A percentile compares a stretch with the other conserved stretches of the same genome.
Conservation (phyloP, 2,888 invertebrate species). For the Cyaniris semiargus region DNA sequence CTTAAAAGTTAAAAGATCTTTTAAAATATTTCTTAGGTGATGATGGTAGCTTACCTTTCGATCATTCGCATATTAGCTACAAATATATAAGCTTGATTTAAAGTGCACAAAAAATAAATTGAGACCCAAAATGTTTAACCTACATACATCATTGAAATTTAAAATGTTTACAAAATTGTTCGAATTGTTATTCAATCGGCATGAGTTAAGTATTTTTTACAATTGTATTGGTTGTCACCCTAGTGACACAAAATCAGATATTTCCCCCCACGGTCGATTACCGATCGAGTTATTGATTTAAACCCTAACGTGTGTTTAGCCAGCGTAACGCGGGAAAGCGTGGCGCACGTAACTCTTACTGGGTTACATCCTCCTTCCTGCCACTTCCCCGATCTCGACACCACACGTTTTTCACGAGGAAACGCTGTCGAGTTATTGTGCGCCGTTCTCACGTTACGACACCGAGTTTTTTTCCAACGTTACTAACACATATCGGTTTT, state of each 20-base stretch:
- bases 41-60: too few relatives aligned
- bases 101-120: too few relatives aligned
- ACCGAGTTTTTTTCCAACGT: conserved; percentile 9
- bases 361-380: conserved; percentile 73
- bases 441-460: conserved; percentile 46
- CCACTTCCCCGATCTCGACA: conserved; percentile 38
- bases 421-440: conserved; percentile 49
- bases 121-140: too few relatives aligned
- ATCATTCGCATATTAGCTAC: too few relatives aligned
- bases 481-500: neutral
- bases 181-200: too few relatives aligned
- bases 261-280: neutral
- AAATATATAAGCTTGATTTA: too few relatives aligned
- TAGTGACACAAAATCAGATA: neutral
- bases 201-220: too few relatives aligned
- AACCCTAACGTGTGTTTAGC: conserved; percentile 10
- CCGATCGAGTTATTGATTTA: conserved; percentile 31
- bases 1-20: too few relatives aligned
- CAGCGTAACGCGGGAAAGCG: conserved; percentile 59
- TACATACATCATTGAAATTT: too few relatives aligned
- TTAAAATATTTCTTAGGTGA: too few relatives aligned
- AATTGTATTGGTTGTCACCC: too few relatives aligned
- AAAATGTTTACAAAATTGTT: too few relatives aligned
- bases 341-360: conserved; percentile 62
- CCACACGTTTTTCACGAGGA: conserved; percentile 41